Evolutionary conservation across 2,888 invertebrate genomes (phyloP), one percentile per base, ranked within the genome.

Genomic region (Amphimallon solstitiale): DNA sequence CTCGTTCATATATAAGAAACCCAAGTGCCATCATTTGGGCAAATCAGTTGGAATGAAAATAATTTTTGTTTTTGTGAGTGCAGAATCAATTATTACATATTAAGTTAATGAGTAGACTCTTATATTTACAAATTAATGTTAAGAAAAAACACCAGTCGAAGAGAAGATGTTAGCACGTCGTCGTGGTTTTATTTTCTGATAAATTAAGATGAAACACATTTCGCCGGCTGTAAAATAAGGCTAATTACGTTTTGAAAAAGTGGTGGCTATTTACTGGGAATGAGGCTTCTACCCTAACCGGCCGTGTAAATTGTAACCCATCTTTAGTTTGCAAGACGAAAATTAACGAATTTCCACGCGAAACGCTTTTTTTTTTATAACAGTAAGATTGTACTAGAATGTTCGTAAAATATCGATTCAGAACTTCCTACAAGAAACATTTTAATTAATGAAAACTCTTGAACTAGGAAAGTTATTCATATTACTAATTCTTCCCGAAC

Each of bases 141-240:
- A 29, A 29, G 9, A 29, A 29, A 29, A 29, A 29, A 9, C 29
- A 9, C 5, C 29, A 29, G 29, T 29, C 29, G 29, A 29, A 29
- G 7, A 61, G 62, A 69, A 9, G 15, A 9, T 67, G 66, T 67
- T 69, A 69, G 69, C 54, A 69, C 67, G 64, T 62, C 64, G 62
- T 48, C 54, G 63, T 54, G 48, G 56, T 63, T 65, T 65, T 70
- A 69, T 54, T 56, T 62, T 64, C 40, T 63, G 43, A 60, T 59
- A 60, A 40, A 9, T 49, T 38, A 15, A 60, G 34, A 29, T 61
- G 40, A 29, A 61, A 48, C 29, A 21, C 19, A 23, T 19, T 48
- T 15, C 19, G 7, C 9, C 12, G n/a, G 48, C 19, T 19, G 48
- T 23, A 48, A 48, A 48, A 21, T 15, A 23, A 48, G 10, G 4